These are phyloP conservation scores for Spondyliosoma cantharus DNA, from an alignment of 2,797 vertebrate species.

Conservation along the genomic window DNA sequence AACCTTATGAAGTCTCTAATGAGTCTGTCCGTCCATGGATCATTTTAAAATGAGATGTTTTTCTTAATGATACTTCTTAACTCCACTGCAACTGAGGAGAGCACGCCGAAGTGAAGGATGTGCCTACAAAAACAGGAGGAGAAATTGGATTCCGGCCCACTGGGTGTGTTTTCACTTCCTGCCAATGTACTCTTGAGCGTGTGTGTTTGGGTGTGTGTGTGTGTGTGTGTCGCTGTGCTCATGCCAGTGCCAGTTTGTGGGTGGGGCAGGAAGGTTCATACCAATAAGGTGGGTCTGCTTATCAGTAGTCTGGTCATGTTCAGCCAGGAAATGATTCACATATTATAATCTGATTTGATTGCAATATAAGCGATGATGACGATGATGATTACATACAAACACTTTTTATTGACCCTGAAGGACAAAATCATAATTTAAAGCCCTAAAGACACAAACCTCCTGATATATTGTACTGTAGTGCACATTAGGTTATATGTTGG, in stretches of 20 bases:
- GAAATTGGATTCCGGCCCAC: conserved; percentile 43
- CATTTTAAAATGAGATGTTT: background rate
- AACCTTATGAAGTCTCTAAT: background rate
- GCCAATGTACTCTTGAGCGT: conserved; percentile 24
- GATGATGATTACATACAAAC: background rate
- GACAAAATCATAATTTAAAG: background rate
- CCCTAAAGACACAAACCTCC: background rate
- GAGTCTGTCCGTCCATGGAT: background rate
- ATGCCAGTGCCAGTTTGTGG: conserved; percentile 52
- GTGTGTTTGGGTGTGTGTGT: conserved; percentile 10
- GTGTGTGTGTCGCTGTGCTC: conserved; percentile 5
- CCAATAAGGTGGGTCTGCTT: conserved; percentile 69
- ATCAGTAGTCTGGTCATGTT: conserved; percentile 56
- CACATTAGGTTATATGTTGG: background rate
- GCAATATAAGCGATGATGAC: background rate
- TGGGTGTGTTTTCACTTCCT: conserved; percentile 70
- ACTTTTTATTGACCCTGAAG: no score
- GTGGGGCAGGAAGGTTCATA: conserved; percentile 56
- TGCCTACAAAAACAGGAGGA: conserved; percentile 1
- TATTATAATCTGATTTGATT: background rate
- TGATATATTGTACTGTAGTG: background rate
- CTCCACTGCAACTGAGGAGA: background rate
- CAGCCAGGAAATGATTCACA: conserved; percentile 70
- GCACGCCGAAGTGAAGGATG: conserved; percentile 19
- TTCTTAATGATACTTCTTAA: background rate